phyloP scores from a whole-genome alignment of 2,888 invertebrate species.

The Choreutis nemorana region DNA sequence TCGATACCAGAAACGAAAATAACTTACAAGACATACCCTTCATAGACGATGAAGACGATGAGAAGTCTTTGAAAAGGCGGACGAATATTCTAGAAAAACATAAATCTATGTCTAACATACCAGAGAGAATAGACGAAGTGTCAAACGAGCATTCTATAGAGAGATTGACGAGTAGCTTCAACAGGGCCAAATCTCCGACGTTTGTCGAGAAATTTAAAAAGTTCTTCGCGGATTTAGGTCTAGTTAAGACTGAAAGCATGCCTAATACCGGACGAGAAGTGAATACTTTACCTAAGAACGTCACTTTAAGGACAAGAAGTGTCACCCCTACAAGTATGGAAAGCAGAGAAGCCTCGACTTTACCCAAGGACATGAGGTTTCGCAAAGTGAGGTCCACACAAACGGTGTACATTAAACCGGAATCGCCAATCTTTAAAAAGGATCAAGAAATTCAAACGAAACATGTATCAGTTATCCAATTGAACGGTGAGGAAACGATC shows the following conservation, averaged over 20 bases:
- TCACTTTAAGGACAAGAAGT: constrained; percentile 41
- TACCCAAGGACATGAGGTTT: constrained; percentile 58
- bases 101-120: constrained; percentile 55
- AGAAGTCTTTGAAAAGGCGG: constrained; percentile 24
- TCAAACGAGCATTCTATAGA: constrained; percentile 37
- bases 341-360: constrained; percentile 36
- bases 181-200: constrained; percentile 50
- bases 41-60: constrained; percentile 49
- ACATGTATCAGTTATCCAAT: constrained; percentile 46
- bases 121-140: constrained; percentile 44
- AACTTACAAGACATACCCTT: constrained; percentile 58
- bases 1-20: constrained; percentile 54
- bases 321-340: constrained; percentile 34
- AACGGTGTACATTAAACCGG: constrained; percentile 42
- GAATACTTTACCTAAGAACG: constrained; percentile 43
- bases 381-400: constrained; percentile 49
- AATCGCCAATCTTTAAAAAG: constrained; percentile 25
- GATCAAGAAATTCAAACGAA: constrained; percentile 29
- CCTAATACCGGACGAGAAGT: constrained; percentile 16
- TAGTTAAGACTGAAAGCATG: constrained; percentile 36
- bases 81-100: constrained; percentile 42
- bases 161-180: constrained; percentile 40
- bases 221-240: constrained; percentile 50
- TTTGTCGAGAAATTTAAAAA: constrained; percentile 58
- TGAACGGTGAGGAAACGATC: constrained; percentile 44